Base-by-base conservation (phyloP, 2,113 vertebrate species). In the Melanerpes aurifrons region DNA sequence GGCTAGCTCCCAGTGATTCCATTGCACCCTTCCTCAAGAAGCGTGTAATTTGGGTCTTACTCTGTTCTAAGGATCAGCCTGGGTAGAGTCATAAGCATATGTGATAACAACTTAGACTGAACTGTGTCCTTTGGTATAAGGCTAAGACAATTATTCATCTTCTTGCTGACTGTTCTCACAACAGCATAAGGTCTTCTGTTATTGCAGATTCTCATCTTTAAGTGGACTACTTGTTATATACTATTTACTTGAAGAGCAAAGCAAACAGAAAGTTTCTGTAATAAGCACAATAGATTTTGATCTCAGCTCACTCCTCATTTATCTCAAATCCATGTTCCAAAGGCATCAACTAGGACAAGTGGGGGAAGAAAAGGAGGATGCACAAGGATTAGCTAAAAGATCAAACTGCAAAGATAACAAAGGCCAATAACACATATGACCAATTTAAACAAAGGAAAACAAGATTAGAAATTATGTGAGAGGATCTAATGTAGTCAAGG, bases 241-340 rank as follows among this genome's bases (percentile, higher is more conserved):
- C 69, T 74, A 89, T 94, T 91, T 94, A 80, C 70, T 83, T 86
- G 91, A 91, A 94, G 24, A 87, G 29, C 12, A 91, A 81, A 95
- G 69, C 82, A 95, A 26, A 15, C 43, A 91, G 79, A 71, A 93
- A 93, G 72, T 81, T 81, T 92, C 37, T 81, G 75, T 91, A 95
- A 94, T 71, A 76, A 94, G 66, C 47, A 83, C 69, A 83, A 86
- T 86, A 84, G 82, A 87, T 87, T 91, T 32, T 90, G 94, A 94
- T 95, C 76, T 88, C 62, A 88, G 70, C 61, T 95, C 59, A 29
- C 40, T 48, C 78, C 69, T 94, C 48, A 58, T 94, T 94, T 95
- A 26, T 71, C 29, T 94, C 73, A 94, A 90, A 91, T 47, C 24
- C 29, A 6, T 50, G 24, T 83, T 87, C 71, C 66, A 43, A 83